Base-by-base conservation (phyloP, 2,888 invertebrate species). In the Aleiodes testaceus region DNA sequence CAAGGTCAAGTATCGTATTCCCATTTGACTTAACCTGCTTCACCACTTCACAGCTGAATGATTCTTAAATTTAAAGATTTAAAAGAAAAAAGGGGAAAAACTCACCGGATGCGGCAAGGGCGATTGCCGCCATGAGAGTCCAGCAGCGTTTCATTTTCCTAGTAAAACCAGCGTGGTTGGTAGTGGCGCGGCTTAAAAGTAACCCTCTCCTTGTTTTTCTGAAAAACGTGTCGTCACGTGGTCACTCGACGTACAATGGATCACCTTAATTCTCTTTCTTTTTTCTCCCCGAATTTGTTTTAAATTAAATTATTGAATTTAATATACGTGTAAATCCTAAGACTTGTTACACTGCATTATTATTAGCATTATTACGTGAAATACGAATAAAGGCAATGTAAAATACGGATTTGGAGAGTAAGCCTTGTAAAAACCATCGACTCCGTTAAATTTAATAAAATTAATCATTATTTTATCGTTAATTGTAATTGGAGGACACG, bases 91-190 rank as follows among this genome's bases (percentile, higher is more conserved):
- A 36, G 2, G 7, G 11, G 7, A 6, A 70, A 72, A 77, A 85
- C 87, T 87, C 78, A 87, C 87, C 87, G 78, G 84, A 84, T 77
- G 85, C 82, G 84, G 86, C 86, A 80, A 87, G 85, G 86, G 85
- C 87, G 83, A 87, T 85, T 78, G 85, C 86, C 84, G 86, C 86
- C 82, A 87, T 82, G 79, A 87, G 82, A 78, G 84, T 83, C 85
- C 86, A 86, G 77, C 82, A 83, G 74, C 77, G 78, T 85, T 80
- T 84, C 87, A 86, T 87, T 82, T 86, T 85, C 66, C 69, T 73
- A 53, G 67, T 69, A 63, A 64, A 70, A 69, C 71, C 72, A 64
- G 65, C 71, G 63, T 69, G 64, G 50, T 64, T 47, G 45, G 44
- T 14, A 59, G 45, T 52, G 59, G 20, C 20, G 66, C 45, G 69